Conservation (phyloP, 2,113 vertebrate genomes). For the Oreotrochilus melanogaster region DNA sequence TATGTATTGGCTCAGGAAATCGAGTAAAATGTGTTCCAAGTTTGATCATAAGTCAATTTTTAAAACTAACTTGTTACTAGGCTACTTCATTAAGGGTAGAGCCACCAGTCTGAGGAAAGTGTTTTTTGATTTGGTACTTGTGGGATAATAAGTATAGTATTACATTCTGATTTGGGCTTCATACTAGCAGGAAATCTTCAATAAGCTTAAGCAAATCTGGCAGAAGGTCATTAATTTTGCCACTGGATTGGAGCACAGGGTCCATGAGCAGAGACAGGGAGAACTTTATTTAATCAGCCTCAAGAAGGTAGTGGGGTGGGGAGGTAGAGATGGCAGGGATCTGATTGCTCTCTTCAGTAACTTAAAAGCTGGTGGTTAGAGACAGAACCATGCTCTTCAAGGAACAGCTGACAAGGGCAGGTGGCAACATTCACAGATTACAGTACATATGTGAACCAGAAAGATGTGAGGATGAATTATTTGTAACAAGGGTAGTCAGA, state of each 20-base stretch:
- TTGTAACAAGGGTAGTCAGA: neutral
- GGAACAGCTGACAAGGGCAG: neutral
- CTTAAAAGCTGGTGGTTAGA: neutral
- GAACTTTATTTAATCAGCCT: neutral
- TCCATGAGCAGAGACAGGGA: rapidly evolving
- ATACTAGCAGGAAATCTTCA: neutral
- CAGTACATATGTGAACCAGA: neutral
- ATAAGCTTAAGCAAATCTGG: neutral
- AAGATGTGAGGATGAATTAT: neutral
- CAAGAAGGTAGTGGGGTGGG: neutral
- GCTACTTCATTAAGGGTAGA: neutral
- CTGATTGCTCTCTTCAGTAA: neutral
- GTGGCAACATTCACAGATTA: neutral
- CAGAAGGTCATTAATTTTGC: neutral
- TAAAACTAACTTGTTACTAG: neutral
- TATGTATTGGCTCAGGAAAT: neutral
- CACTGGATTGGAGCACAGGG: neutral
- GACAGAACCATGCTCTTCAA: neutral
- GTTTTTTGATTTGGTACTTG: neutral
- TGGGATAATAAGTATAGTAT: neutral
- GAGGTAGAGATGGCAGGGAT: neutral
- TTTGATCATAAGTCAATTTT: neutral
- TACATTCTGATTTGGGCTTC: neutral
- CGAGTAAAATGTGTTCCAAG: neutral
- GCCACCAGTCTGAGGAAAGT: neutral